phyloP scores from a whole-genome alignment of 2,888 invertebrate genomes.

The Epinotia ramella region DNA sequence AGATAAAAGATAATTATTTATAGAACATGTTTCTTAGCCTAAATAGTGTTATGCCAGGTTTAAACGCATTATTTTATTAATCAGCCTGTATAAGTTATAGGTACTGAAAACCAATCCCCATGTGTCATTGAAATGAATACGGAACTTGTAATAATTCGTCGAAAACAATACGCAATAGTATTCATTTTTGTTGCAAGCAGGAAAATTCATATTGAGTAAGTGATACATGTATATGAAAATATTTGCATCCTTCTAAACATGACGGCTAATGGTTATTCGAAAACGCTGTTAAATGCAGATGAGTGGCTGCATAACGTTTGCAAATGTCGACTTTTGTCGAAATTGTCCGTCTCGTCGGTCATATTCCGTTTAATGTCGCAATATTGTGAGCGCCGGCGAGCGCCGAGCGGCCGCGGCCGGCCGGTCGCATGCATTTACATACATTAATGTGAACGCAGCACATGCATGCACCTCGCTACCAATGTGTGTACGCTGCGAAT shows the following conservation, averaged over 20 bases:
- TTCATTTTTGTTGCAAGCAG: not conserved
- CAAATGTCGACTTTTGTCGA: conserved; percentile 80
- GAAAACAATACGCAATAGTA: not conserved
- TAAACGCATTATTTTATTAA: too few relatives aligned
- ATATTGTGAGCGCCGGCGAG: conserved; percentile 80
- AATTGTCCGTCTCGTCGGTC: conserved; percentile 80
- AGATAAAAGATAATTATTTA: too few relatives aligned
- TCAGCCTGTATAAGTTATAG: too few relatives aligned
- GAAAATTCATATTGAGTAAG: conserved; percentile 15
- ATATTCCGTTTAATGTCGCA: conserved; percentile 83
- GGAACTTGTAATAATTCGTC: not conserved
- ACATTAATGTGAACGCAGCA: conserved; percentile 81
- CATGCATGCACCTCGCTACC: conserved; percentile 77
- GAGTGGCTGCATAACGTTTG: conserved; percentile 72
- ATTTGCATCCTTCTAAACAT: conserved; percentile 32
- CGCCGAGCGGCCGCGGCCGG: conserved; percentile 71
- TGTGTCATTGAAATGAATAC: not conserved
- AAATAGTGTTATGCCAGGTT: too few relatives aligned
- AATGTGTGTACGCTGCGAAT: conserved; percentile 83
- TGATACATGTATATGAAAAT: conserved; percentile 28
- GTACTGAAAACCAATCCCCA: too few relatives aligned
- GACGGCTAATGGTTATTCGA: conserved; percentile 56
- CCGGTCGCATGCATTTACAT: conserved; percentile 84
- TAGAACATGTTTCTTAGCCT: too few relatives aligned
- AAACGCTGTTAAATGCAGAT: conserved; percentile 67